phyloP scores from a whole-genome alignment of 2,113 vertebrate species.

The Camelus bactrianus region DNA sequence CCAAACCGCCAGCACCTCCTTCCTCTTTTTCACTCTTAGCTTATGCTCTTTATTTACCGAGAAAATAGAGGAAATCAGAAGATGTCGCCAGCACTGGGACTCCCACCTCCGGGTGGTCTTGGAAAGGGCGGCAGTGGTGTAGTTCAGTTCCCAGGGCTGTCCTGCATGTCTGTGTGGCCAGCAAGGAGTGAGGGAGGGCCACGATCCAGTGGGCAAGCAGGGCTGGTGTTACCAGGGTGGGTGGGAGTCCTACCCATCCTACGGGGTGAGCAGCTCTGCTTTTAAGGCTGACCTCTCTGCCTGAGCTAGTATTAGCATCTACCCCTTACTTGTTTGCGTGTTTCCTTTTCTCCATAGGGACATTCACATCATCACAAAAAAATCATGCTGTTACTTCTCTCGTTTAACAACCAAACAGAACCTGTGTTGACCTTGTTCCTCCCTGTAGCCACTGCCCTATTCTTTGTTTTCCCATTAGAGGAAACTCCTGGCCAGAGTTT shows the following conservation, averaged over 20 bases:
- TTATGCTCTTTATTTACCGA: not conserved
- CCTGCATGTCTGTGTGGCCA: not conserved
- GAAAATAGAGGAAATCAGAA: not conserved
- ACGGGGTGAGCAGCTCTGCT: not conserved
- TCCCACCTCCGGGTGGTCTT: not conserved
- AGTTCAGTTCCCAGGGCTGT: not conserved
- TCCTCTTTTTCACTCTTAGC: not conserved
- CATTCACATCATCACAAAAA: not conserved
- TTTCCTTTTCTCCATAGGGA: not conserved
- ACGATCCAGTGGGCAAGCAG: not conserved
- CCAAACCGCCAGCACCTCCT: not conserved
- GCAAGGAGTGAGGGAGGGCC: too few relatives aligned
- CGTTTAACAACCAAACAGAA: not conserved
- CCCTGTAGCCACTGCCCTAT: not conserved
- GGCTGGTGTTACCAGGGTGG: not conserved
- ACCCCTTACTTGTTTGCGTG: not conserved
- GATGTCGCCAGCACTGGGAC: not conserved
- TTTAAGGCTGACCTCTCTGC: not conserved
- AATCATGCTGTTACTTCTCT: not conserved
- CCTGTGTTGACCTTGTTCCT: not conserved
- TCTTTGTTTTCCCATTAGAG: not conserved
- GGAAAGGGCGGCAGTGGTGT: too few relatives aligned
- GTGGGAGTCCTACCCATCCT: not conserved
- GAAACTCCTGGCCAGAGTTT: not conserved
- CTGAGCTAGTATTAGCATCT: too few relatives aligned